Evolutionary conservation across 2,888 invertebrate species (phyloP).

Genomic region (Nymphalis polychloros): DNA sequence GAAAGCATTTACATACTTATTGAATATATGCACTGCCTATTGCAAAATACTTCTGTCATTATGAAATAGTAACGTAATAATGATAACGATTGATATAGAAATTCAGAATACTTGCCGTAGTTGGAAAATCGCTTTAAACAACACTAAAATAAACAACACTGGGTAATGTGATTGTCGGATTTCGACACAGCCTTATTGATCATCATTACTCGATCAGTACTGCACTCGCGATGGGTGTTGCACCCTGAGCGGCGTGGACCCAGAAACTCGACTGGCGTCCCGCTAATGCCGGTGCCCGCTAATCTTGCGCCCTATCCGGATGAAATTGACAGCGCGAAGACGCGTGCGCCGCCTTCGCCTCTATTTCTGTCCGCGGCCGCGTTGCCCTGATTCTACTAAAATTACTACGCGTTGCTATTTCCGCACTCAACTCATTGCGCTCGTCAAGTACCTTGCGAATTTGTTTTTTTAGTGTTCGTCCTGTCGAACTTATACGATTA

Average conservation of each 20-base stretch:
- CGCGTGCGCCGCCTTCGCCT: conserved; percentile 66
- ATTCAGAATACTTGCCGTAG: conserved; percentile 34
- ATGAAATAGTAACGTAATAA: conserved; percentile 14
- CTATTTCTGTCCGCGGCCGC: conserved; percentile 79
- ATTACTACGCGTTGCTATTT: conserved; percentile 79
- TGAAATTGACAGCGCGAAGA: conserved; percentile 76
- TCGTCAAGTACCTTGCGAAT: conserved; percentile 64
- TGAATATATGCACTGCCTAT: conserved; percentile 32
- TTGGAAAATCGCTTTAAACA: conserved; percentile 23
- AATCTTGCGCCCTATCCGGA: conserved; percentile 77
- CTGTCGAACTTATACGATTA: conserved; percentile 6
- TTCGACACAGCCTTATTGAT: conserved; percentile 47
- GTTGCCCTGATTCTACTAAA: conserved; percentile 82
- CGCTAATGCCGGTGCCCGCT: conserved; percentile 47
- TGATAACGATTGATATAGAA: not conserved
- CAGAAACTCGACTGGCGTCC: conserved; percentile 37
- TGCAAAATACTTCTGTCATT: conserved; percentile 19
- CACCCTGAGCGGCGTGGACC: conserved; percentile 24
- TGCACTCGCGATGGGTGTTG: conserved; percentile 52
- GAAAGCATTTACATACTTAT: conserved; percentile 54
- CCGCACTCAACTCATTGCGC: conserved; percentile 72
- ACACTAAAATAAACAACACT: conserved; percentile 44
- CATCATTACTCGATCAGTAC: conserved; percentile 36
- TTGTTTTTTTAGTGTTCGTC: conserved; percentile 29
- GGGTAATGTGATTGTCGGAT: conserved; percentile 33